Evolutionary conservation across 2,888 invertebrate genomes (phyloP), one percentile per base, ranked within the genome.

Genomic region (Choreutis nemorana): DNA sequence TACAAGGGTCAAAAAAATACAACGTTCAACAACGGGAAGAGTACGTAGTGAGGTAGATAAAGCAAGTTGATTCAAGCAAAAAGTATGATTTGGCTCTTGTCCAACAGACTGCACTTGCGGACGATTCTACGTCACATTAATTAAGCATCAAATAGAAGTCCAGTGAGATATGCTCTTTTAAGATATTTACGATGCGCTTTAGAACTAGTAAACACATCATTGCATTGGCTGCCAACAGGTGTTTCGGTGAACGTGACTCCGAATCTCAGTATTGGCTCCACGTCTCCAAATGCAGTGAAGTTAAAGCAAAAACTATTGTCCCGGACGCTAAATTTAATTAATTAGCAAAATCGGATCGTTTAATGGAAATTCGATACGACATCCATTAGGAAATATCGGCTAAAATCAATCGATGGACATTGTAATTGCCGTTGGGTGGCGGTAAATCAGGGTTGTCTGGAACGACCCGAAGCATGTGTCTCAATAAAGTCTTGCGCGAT

Each of bases 71-170:
- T n/a, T n/a, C n/a, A 63, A 72, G 49, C 65, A 77, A 75, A 72
- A 70, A 65, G 62, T 55, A 44, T 44, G 51, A 40, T 42, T 61
- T 77, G 73, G 77, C 75, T 55, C 44, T 40, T 49, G 51, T 72
- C 75, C 75, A 75, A 67, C 61, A 56, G 54, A 62, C 61, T 66
- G 63, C 62, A 64, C 52, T 52, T 46, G 52, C 55, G 55, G 61
- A 60, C 65, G 60, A 66, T 66, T 59, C 55, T 62, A 60, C 61
- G 60, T 70, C 70, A 62, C 67, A 68, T 73, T 70, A 72, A 71
- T 71, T 68, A 71, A 59, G 56, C 45, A 68, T 66, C 61, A 63
- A 66, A 71, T 70, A 60, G 39, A 57, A 73, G 68, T 64, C 56
- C 35, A 36, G 36, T 39, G 48, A 44, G 51, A 50, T 55, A 58